Evolutionary conservation across 2,113 vertebrate genomes (phyloP).

Genomic region (Xiphorhynchus elegans): DNA sequence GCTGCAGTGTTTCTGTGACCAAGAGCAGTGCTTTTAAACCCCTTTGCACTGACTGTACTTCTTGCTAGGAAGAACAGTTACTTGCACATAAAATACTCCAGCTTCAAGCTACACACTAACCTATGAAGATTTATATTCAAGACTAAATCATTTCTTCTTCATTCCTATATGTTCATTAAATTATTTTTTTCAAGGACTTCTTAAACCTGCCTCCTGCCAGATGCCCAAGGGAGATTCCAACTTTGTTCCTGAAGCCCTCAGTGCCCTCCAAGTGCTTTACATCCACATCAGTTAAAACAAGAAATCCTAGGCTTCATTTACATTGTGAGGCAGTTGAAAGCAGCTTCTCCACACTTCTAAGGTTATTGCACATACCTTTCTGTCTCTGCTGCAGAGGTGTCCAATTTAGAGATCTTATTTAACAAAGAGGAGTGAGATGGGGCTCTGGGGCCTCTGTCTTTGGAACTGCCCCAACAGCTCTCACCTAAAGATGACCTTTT

Average conservation of each 20-base stretch:
- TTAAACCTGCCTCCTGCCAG: neutral
- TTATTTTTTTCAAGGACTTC: neutral
- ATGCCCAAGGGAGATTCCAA: neutral
- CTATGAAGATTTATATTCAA: neutral
- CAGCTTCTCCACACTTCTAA: neutral
- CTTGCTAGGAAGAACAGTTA: neutral
- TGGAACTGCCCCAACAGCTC: constrained; percentile 84
- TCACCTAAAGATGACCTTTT: constrained; percentile 85
- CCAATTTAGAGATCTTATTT: constrained; percentile 74
- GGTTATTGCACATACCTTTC: constrained; percentile 73
- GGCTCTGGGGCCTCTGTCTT: constrained; percentile 83
- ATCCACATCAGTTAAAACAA: neutral
- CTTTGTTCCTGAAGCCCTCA: neutral
- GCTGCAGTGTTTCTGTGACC: neutral
- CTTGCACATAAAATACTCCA: neutral
- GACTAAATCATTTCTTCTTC: neutral
- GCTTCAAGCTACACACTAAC: neutral
- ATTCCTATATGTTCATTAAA: neutral
- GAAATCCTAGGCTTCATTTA: neutral
- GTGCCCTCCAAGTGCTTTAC: neutral
- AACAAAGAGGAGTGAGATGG: constrained; percentile 77
- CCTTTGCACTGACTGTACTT: neutral
- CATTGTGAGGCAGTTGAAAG: neutral
- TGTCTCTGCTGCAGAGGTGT: constrained; percentile 63
- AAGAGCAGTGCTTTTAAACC: neutral